phyloP scores from a whole-genome alignment of 2,113 vertebrate species.

The Reinhardtius hippoglossoides region DNA sequence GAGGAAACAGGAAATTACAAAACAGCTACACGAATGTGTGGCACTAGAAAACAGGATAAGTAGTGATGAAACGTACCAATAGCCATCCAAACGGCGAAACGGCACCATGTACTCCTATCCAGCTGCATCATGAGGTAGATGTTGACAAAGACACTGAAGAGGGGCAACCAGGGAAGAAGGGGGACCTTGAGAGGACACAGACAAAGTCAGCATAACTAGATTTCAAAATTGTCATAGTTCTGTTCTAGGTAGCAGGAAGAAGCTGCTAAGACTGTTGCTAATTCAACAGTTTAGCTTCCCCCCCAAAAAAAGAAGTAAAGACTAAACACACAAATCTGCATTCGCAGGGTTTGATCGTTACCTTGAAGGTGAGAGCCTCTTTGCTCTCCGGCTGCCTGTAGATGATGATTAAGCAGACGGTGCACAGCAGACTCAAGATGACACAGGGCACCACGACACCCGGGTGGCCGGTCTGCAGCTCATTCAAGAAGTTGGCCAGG shows the following conservation, averaged over 20 bases:
- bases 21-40: background rate
- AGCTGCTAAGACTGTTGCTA: background rate
- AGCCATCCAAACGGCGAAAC: slow-evolving; percentile 91
- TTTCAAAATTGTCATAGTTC: background rate
- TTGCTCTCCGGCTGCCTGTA: slow-evolving; percentile 93
- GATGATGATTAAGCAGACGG: slow-evolving; percentile 82
- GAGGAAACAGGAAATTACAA: background rate
- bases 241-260: background rate
- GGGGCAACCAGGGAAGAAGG: slow-evolving; percentile 88
- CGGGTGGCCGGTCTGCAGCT: slow-evolving; percentile 55
- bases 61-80: slow-evolving; percentile 78
- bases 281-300: background rate
- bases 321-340: background rate
- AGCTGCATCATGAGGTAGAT: slow-evolving; percentile 98
- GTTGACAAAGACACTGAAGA: slow-evolving; percentile 94
- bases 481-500: slow-evolving; percentile 72
- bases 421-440: slow-evolving; percentile 78
- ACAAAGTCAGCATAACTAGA: background rate
- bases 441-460: slow-evolving; percentile 66
- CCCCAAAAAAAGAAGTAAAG: background rate
- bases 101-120: slow-evolving; percentile 86
- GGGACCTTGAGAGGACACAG: slow-evolving; percentile 85
- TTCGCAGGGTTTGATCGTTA: slow-evolving; percentile 57
- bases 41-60: background rate
- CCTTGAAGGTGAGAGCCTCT: slow-evolving; percentile 90